Base-by-base conservation (phyloP, 2,888 invertebrate species). In the Yponomeuta cagnagella region DNA sequence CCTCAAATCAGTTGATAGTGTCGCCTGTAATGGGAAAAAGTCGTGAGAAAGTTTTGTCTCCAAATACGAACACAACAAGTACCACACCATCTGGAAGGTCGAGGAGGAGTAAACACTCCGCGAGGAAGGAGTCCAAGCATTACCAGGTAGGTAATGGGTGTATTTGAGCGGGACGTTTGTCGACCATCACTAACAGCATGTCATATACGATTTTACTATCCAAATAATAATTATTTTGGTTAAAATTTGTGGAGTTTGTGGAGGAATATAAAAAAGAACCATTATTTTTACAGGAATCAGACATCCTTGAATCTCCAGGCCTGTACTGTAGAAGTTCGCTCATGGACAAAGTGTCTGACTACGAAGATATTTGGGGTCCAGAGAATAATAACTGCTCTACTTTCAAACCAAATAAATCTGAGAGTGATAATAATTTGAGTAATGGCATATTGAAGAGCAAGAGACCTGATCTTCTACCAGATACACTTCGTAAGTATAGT, bases 301-400 rank as follows among this genome's bases (percentile, higher is more conserved):
- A 97, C 81, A 97, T 97, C 73, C 89, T 97, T 75, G 97, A 97
- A 85, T 96, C 97, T 71, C 96, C 96, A 52, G 95, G 95, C 74
- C 93, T 95, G 70, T 97, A 97, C 81, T 97, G 96, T 82, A 93
- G 96, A 77, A 97, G 97, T 85, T 96, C 96, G 1, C 93, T 98
- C 52, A 96, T 96, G 74, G 98, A 98, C 82, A 98, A 98, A 90
- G 95, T 97, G 68, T 98, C 98, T 78, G 98, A 98, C 87, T 98
- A 98, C 82, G 98, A 98, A 89, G 98, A 98, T 83, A 95, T 98
- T 77, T 98, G 98, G 98, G 95, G 96, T 74, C 94, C 95, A 71
- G 94, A 95, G 80, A 84, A 85, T 74, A 91, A 90, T 75, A 88
- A 84, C 74, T 90, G 92, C 75, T 88, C 93, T 63, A 89, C 91